Conservation (phyloP, 2,113 vertebrate species). For the Brachyhypopomus occidentalis region DNA sequence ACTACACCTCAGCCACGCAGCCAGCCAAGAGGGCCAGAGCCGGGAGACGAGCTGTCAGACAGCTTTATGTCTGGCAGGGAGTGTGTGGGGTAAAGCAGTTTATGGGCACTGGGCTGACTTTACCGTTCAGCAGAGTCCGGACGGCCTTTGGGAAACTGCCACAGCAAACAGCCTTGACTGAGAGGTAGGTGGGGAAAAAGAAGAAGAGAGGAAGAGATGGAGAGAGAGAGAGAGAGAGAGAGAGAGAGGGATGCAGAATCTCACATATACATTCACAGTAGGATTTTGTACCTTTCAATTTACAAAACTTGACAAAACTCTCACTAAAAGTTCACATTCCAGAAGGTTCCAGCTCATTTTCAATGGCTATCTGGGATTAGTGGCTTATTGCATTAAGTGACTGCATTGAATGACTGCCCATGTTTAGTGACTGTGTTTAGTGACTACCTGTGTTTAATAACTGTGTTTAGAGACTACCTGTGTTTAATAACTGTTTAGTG, state of each 20-base stretch:
- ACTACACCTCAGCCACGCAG: slow-evolving; percentile 26
- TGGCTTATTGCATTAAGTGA: too few relatives aligned
- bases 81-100: slow-evolving; percentile 64
- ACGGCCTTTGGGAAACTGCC: slow-evolving; percentile 67
- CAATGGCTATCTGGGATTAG: too few relatives aligned
- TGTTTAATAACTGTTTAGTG: background rate
- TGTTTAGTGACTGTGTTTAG: too few relatives aligned
- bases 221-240: too few relatives aligned
- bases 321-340: slow-evolving; percentile 44
- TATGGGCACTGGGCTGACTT: slow-evolving; percentile 69
- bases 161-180: background rate
- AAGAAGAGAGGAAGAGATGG: background rate
- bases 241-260: background rate
- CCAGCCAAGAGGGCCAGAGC: background rate
- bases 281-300: slow-evolving; percentile 35
- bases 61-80: slow-evolving; percentile 60
- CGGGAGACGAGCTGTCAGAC: slow-evolving; percentile 23
- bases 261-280: slow-evolving; percentile 40
- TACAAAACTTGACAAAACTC: slow-evolving; percentile 43
- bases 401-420: too few relatives aligned
- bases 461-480: too few relatives aligned
- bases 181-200: slow-evolving; percentile 20
- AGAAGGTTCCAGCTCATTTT: slow-evolving; percentile 1
- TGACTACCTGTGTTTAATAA: too few relatives aligned
- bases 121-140: slow-evolving; percentile 63